These are phyloP conservation scores for Triops cancriformis DNA, from an alignment of 1,140 invertebrate species.

Conservation along the genomic window DNA sequence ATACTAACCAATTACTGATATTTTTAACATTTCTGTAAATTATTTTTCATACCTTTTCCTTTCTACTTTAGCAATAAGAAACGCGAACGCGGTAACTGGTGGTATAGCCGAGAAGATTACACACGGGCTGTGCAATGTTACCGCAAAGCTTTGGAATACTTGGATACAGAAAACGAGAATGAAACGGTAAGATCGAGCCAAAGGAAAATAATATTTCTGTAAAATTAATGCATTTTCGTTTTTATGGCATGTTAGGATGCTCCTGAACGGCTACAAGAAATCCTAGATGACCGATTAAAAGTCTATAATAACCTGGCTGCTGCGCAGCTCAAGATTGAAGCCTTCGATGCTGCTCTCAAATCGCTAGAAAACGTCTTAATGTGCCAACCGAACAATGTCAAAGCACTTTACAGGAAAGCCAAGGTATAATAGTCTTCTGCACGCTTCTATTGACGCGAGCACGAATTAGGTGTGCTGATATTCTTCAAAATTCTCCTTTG, in stretches of 20 bases:
- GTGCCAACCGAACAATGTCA: slow-evolving; percentile 76
- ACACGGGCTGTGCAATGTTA: slow-evolving; percentile 73
- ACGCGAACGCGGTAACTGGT: slow-evolving; percentile 76
- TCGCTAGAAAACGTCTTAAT: slow-evolving; percentile 69
- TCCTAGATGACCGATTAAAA: slow-evolving; percentile 68
- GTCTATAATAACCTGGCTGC: slow-evolving; percentile 84
- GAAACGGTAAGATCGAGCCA: slow-evolving; percentile 20
- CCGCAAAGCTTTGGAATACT: slow-evolving; percentile 66
- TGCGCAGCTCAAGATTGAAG: slow-evolving; percentile 74
- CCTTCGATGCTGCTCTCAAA: slow-evolving; percentile 67
- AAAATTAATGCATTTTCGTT: background rate
- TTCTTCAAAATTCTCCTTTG: slow-evolving; percentile 1
- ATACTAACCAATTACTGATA: too few species aligned
- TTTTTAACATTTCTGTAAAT: too few species aligned
- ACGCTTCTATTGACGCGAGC: too few species aligned
- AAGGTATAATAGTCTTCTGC: slow-evolving; percentile 42
- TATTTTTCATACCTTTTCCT: slow-evolving; percentile 10
- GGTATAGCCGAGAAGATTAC: slow-evolving; percentile 68
- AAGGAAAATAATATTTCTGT: background rate
- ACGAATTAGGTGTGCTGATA: too few species aligned
- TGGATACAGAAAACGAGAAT: slow-evolving; percentile 50
- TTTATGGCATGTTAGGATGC: slow-evolving; percentile 30
- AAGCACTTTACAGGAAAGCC: slow-evolving; percentile 80
- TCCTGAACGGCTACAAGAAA: slow-evolving; percentile 36
- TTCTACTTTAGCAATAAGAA: slow-evolving; percentile 56